These are phyloP conservation scores for Tricholaema leucomelas DNA, from an alignment of 2,113 vertebrate genomes.

Conservation along the genomic window DNA sequence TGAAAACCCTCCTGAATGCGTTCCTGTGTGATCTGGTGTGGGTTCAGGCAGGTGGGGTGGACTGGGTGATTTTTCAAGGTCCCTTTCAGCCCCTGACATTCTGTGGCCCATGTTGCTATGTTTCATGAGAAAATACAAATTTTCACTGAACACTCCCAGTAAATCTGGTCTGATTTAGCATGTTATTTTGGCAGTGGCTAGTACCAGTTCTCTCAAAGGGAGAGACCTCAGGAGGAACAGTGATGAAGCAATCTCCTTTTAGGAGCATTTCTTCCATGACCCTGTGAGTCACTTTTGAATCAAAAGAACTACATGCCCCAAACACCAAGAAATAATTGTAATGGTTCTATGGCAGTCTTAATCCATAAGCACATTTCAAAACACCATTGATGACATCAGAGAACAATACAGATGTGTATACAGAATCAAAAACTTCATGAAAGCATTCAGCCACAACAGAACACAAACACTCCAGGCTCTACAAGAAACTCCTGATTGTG, in stretches of 20 bases:
- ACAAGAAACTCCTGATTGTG: not conserved
- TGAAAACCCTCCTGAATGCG: no score
- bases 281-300: constrained; percentile 1
- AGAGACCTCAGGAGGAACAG: not conserved
- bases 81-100: no score
- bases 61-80: no score
- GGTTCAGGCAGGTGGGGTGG: no score
- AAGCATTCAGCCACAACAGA: not conserved
- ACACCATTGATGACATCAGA: constrained; percentile 12
- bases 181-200: not conserved
- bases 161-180: not conserved
- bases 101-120: not conserved
- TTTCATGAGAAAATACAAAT: not conserved
- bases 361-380: constrained; percentile 18
- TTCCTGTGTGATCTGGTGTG: no score
- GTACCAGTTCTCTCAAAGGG: not conserved
- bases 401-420: not conserved
- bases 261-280: constrained; percentile 23
- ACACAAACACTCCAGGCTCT: not conserved
- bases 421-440: not conserved
- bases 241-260: not conserved
- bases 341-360: not conserved
- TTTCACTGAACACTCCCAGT: not conserved
- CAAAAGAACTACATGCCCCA: not conserved
- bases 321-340: constrained; percentile 22